Percentiles rank a stretch among this genome's conserved stretches.
phyloP scores from a whole-genome alignment of 2,888 invertebrate species.

The Cantharis rufa region DNA sequence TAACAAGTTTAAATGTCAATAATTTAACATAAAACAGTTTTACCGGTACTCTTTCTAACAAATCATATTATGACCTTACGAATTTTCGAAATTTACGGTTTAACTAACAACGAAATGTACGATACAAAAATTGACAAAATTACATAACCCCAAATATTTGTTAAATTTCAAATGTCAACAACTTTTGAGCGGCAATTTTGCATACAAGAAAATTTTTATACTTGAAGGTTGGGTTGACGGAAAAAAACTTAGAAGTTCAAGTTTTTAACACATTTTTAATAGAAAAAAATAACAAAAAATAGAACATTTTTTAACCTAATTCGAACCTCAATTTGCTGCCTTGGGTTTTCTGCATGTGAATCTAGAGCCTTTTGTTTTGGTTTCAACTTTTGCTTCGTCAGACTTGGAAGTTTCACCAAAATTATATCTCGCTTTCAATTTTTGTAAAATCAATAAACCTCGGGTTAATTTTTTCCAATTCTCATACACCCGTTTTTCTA shows the following conservation, averaged over 20 bases:
- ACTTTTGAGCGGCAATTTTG: not conserved
- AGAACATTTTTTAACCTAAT: not conserved
- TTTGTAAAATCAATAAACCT: constrained; percentile 77
- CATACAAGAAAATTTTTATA: not conserved
- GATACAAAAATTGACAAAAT: not conserved
- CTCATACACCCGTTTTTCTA: constrained; percentile 78
- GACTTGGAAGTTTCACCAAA: constrained; percentile 58
- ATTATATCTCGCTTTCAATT: constrained; percentile 76
- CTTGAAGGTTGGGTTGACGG: too few species aligned
- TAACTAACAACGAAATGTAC: not conserved
- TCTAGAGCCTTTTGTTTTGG: constrained; percentile 56
- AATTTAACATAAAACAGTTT: not conserved
- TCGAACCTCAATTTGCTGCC: not conserved
- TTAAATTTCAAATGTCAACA: not conserved
- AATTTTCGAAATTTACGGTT: not conserved
- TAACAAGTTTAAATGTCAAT: not conserved
- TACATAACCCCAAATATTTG: not conserved
- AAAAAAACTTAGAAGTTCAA: not conserved
- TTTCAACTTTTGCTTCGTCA: constrained; percentile 40
- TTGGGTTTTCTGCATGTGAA: constrained; percentile 43
- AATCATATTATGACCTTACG: too few species aligned
- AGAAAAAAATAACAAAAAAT: not conserved
- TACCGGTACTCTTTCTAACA: not conserved
- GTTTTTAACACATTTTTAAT: not conserved
- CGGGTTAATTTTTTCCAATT: constrained; percentile 89